Conservation (phyloP, 2,113 vertebrate genomes). For the Cyanoderma ruficeps region DNA sequence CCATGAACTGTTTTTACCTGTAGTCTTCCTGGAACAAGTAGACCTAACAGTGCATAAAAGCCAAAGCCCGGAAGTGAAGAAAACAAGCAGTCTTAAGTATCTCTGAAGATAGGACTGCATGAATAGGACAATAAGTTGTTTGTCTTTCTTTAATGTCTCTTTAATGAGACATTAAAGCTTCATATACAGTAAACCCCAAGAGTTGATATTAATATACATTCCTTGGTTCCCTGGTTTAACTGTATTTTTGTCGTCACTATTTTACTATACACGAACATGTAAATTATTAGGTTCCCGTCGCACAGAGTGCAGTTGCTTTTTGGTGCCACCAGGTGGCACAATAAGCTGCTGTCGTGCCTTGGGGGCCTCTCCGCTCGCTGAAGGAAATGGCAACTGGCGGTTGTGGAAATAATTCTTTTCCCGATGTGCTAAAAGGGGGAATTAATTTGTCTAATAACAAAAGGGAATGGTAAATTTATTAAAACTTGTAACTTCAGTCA, state of each 20-base stretch:
- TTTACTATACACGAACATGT: fast-evolving
- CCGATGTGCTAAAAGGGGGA: background rate
- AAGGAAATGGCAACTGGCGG: background rate
- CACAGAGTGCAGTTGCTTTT: background rate
- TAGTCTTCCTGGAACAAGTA: background rate
- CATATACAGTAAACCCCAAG: background rate
- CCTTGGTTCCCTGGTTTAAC: background rate
- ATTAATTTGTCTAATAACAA: no score
- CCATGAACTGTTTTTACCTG: background rate
- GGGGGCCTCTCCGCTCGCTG: background rate
- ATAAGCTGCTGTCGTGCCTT: background rate
- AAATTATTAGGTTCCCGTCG: background rate
- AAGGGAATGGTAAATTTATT: background rate
- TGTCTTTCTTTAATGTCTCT: background rate
- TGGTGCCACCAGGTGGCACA: conserved; percentile 14
- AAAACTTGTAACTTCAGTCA: background rate
- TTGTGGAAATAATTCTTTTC: background rate
- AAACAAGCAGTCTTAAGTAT: background rate
- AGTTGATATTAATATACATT: background rate
- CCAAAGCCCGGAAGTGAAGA: background rate
- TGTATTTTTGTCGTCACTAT: background rate
- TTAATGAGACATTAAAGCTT: background rate
- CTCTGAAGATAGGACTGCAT: background rate
- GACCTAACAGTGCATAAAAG: background rate
- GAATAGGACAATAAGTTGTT: background rate